Percentiles rank a stretch among this genome's conserved stretches.
These are phyloP conservation scores for Pseudorectes ferrugineus DNA, from an alignment of 2,113 vertebrate species.

Conservation along the genomic window DNA sequence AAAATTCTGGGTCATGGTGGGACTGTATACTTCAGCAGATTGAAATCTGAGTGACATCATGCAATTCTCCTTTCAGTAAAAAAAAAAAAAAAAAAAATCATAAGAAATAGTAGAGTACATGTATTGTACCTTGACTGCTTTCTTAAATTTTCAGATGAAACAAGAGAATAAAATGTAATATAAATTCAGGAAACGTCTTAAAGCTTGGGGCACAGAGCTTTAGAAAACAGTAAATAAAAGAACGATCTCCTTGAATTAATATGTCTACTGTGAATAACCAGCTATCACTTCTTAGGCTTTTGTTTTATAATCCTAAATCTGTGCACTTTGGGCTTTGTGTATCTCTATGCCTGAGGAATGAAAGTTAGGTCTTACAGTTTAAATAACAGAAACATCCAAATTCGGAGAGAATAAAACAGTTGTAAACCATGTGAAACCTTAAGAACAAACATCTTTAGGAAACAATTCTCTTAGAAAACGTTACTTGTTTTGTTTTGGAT, in stretches of 20 bases:
- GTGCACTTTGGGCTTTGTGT: background rate
- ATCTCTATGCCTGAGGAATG: background rate
- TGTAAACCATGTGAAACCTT: background rate
- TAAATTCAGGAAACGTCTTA: constrained; percentile 54
- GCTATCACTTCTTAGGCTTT: constrained; percentile 13
- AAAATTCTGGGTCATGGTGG: constrained; percentile 42
- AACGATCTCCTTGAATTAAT: constrained; percentile 55
- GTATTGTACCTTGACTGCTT: background rate
- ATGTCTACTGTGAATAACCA: constrained; percentile 57
- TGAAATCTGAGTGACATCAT: constrained; percentile 51
- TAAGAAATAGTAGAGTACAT: constrained; percentile 31
- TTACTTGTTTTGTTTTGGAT: background rate
- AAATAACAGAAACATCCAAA: background rate
- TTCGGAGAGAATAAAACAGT: background rate
- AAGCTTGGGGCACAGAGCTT: constrained; percentile 31
- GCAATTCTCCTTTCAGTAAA: constrained; percentile 23
- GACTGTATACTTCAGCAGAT: constrained; percentile 8
- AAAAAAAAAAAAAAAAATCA: background rate
- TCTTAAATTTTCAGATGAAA: constrained; percentile 54
- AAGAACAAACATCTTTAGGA: background rate
- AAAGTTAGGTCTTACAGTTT: background rate
- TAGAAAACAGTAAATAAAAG: constrained; percentile 35
- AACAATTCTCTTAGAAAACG: background rate
- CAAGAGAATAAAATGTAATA: constrained; percentile 52
- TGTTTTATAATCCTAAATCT: constrained; percentile 51